Evolutionary conservation across 1,140 invertebrate genomes (phyloP), one percentile per base, ranked within the genome.

Genomic region (Cyrtorhinus lividipennis): DNA sequence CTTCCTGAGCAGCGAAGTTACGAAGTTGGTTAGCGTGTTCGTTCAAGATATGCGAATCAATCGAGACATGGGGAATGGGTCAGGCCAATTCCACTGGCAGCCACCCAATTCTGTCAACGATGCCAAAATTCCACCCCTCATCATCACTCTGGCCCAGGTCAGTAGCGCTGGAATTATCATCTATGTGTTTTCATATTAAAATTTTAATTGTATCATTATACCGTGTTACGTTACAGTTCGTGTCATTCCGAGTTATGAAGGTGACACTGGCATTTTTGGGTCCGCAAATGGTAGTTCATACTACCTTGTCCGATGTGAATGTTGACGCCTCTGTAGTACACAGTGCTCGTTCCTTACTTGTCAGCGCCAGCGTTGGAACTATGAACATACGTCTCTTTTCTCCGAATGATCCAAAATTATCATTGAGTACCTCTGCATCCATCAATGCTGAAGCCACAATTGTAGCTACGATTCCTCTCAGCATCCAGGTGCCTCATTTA

Each of bases 1-100:
- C 75, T 85, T 92, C 71, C 82, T 94, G 61, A 94, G 90, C 72
- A 90, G 88, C 10, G 88, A 92, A 66, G 85, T 90, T 24, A 90
- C 87, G 20, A 95, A 94, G 76, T 74, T 93, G 8, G 72, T 95
- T 18, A 88, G 87, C 8, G 81, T 95, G 24, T 83, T 91, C 24
- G 82, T 92, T 66, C 81, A 82, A 60, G 88, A 91, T 72, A 85
- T 93, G 2, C 79, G 88, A 62, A 83, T 95, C 60, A 90, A 90
- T 65, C 88, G 90, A 72, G 83, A 88, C 77, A 80, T 87, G 65
- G 77, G 46, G 10, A 66, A 57, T 53, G 53, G 64, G 59, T 46
- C 56, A 26, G 18, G 66, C 56, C 59, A 67, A 65, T 59, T 61
- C 30, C 56, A 67, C 0, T 67, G 69, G 63, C 64, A 65, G 24